Conservation (phyloP, 2,888 invertebrate genomes). For the Andrena marginata region DNA sequence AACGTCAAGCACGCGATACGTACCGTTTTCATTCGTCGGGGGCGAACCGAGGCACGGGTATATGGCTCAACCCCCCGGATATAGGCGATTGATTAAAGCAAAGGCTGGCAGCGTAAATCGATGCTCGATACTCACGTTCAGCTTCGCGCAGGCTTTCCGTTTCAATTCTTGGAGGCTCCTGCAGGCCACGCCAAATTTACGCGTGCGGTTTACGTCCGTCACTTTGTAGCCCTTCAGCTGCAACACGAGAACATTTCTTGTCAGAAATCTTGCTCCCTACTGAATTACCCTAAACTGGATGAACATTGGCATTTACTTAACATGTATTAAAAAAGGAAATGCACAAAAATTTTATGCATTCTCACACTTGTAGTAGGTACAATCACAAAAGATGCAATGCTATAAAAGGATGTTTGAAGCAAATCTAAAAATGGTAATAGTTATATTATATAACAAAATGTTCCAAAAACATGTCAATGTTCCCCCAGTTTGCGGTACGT, state of each 20-base stretch:
- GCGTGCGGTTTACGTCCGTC: slow-evolving; percentile 89
- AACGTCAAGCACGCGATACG: slow-evolving; percentile 11
- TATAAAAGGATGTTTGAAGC: no score
- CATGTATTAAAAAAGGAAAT: no score
- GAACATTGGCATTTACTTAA: no score
- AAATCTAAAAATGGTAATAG: no score
- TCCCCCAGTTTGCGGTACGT: no score
- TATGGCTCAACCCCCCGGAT: background rate
- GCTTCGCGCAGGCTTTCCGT: slow-evolving; percentile 89
- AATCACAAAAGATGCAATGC: no score
- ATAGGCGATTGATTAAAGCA: slow-evolving; percentile 38
- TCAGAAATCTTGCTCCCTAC: background rate
- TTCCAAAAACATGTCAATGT: no score
- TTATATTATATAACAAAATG: no score
- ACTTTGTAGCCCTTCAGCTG: slow-evolving; percentile 90
- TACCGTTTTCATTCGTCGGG: slow-evolving; percentile 22
- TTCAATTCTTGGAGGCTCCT: slow-evolving; percentile 89
- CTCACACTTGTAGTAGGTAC: no score
- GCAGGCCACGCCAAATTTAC: slow-evolving; percentile 91
- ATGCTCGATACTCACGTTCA: slow-evolving; percentile 86
- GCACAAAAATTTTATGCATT: no score
- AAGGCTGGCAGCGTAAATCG: slow-evolving; percentile 27
- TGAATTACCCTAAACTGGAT: background rate
- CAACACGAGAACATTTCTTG: slow-evolving; percentile 33
- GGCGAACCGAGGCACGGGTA: background rate